Conservation (phyloP, 2,888 invertebrate species). For the Pyrgus malvae region DNA sequence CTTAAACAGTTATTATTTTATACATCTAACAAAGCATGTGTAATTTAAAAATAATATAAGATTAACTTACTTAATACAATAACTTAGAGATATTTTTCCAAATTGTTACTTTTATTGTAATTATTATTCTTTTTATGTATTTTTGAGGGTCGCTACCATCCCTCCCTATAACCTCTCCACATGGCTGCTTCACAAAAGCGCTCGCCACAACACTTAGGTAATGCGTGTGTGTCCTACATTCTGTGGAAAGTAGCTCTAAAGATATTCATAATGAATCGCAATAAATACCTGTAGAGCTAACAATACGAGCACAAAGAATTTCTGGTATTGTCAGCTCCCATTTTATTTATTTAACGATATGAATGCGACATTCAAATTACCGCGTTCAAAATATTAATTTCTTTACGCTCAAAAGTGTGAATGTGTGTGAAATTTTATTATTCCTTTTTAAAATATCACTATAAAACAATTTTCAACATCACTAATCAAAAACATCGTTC, state of each 20-base stretch:
- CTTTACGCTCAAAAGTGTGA: too few relatives aligned
- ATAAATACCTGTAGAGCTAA: constrained; percentile 19
- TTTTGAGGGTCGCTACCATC: too few relatives aligned
- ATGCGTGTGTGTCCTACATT: constrained; percentile 24
- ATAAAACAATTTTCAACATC: constrained; percentile 1
- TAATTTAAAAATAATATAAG: too few relatives aligned
- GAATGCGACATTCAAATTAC: too few relatives aligned
- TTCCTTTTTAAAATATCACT: background rate
- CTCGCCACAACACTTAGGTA: constrained; percentile 16
- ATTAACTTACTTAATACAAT: too few relatives aligned
- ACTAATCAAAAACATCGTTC: background rate
- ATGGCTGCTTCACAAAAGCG: constrained; percentile 20
- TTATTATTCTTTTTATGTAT: too few relatives aligned
- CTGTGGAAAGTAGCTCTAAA: constrained; percentile 1
- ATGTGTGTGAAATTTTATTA: too few relatives aligned
- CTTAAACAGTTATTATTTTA: too few relatives aligned
- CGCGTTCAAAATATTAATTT: too few relatives aligned
- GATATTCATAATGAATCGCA: constrained; percentile 13
- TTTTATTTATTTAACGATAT: constrained; percentile 15
- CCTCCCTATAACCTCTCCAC: constrained; percentile 6
- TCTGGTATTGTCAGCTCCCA: constrained; percentile 13
- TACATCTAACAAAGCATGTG: too few relatives aligned
- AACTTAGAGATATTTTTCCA: too few relatives aligned
- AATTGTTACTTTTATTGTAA: too few relatives aligned
- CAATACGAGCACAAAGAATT: constrained; percentile 4